Conservation (phyloP, 2,888 invertebrate species). For the Gerris lacustris region DNA sequence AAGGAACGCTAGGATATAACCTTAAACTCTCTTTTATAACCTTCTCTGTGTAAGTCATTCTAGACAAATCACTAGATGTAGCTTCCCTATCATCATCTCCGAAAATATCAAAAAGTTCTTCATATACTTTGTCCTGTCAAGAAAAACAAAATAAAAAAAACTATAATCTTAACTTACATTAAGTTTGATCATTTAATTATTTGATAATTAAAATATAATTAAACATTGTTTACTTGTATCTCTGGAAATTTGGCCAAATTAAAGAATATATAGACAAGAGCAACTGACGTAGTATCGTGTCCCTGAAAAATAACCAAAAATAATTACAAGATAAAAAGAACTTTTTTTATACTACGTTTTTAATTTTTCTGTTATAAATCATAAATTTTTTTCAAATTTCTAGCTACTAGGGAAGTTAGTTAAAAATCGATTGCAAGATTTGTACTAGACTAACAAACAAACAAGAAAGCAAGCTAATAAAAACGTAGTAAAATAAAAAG, state of each 20-base stretch:
- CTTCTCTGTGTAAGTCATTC: slow-evolving; percentile 23
- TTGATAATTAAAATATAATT: too few species aligned
- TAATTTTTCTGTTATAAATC: too few species aligned
- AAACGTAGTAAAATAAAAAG: too few species aligned
- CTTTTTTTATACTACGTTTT: too few species aligned
- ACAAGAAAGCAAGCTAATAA: too few species aligned
- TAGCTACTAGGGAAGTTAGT: too few species aligned
- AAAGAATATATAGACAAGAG: slow-evolving; percentile 27
- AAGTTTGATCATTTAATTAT: too few species aligned
- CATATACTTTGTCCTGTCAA: slow-evolving; percentile 19
- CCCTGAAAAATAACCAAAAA: slow-evolving; percentile 20
- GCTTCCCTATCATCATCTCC: slow-evolving; percentile 15
- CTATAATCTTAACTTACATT: too few species aligned
- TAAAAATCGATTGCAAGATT: too few species aligned
- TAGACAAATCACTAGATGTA: slow-evolving; percentile 16
- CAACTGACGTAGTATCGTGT: slow-evolving; percentile 30
- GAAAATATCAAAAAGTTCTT: slow-evolving; percentile 20
- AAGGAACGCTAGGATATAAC: slow-evolving; percentile 21
- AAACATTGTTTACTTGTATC: slow-evolving; percentile 20
- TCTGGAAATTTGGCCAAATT: slow-evolving; percentile 26
- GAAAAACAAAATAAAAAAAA: neutral
- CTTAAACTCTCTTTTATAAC: slow-evolving; percentile 24
- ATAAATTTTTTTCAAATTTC: too few species aligned
- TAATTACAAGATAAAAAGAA: neutral
- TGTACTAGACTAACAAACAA: too few species aligned